phyloP scores from a whole-genome alignment of 1,140 invertebrate species.

The Trichoplusia ni region DNA sequence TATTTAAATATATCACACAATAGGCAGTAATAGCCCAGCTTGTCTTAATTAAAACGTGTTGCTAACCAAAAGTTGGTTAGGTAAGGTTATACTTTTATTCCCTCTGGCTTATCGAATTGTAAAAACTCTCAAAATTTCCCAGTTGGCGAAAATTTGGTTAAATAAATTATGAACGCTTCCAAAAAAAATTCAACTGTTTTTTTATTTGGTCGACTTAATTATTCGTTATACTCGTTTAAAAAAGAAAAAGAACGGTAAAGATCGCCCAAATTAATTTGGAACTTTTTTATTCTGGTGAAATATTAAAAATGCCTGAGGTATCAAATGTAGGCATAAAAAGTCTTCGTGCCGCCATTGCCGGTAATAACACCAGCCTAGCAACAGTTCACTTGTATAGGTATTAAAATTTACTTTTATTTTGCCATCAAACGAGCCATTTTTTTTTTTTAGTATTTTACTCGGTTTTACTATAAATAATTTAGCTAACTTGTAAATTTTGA shows the following conservation, averaged over 20 bases:
- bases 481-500: not conserved
- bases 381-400: not conserved
- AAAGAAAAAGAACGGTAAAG: not conserved
- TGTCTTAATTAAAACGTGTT: conserved; percentile 17
- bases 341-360: not conserved
- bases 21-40: no score
- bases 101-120: conserved; percentile 19
- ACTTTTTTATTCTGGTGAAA: not conserved
- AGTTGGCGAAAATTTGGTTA: conserved; percentile 20
- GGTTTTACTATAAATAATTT: no score
- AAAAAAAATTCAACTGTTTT: not conserved
- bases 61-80: conserved; percentile 15
- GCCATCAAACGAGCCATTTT: no score
- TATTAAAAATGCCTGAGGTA: conserved; percentile 1
- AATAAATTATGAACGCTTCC: conserved; percentile 7
- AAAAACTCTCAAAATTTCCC: conserved; percentile 27
- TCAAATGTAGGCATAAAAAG: not conserved
- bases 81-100: conserved; percentile 24
- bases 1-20: no score
- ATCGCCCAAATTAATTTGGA: conserved; percentile 14
- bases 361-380: not conserved
- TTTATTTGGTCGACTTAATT: conserved; percentile 21
- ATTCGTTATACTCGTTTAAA: conserved; percentile 14
- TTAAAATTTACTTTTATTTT: no score
- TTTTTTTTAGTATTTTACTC: no score